Evolutionary conservation across 2,113 vertebrate genomes (phyloP), one percentile per base, ranked within the genome.

Genomic region (Psittacula cyanocephala): DNA sequence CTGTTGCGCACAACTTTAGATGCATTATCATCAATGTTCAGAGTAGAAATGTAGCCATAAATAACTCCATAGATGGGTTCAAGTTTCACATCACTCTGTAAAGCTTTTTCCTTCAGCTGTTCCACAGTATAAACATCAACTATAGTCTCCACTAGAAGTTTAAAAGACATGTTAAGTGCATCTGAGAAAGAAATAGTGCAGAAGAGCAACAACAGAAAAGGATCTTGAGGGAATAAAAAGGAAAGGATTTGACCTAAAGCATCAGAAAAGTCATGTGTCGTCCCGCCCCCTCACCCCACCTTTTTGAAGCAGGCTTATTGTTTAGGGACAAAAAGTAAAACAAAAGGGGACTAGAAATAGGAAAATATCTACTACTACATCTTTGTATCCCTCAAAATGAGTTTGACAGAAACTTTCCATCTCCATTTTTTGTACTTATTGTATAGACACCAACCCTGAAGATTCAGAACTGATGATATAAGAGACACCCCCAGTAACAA

Each of bases 21-120:
- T 71, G 96, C 47, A 33, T 98, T 98, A 9, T 98, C 98, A 88
- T 99, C 98, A 37, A 99, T 98, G 88, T 98, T 98, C 62, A 99
- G 96, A 37, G 96, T 98, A 83, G 99, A 99, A 95, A 99, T 97
- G 95, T 99, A 99, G 94, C 98, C 98, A 91, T 98, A 99, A 49
- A 98, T 97, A 87, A 99, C 97, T 49, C 98, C 98, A 55, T 98
- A 99, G 88, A 98, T 81, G 33, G 96, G 97, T 17, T 97, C 97
- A 41, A 59, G 62, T 89, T 97, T 98, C 64, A 98, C 98, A 3
- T 97, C 77, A 17, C 85, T 98, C 83, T 98, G 98, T 33, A 96
- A 97, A 93, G 97, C 95, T 97, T 97, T 98, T 88, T 92, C 91
- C 68, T 98, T 98, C 93, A 98, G 91, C 67, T 98, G 96, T 50